Evolutionary conservation across 2,113 vertebrate species (phyloP), one percentile per base, ranked within the genome.

Genomic region (Cyanoliseus patagonus): DNA sequence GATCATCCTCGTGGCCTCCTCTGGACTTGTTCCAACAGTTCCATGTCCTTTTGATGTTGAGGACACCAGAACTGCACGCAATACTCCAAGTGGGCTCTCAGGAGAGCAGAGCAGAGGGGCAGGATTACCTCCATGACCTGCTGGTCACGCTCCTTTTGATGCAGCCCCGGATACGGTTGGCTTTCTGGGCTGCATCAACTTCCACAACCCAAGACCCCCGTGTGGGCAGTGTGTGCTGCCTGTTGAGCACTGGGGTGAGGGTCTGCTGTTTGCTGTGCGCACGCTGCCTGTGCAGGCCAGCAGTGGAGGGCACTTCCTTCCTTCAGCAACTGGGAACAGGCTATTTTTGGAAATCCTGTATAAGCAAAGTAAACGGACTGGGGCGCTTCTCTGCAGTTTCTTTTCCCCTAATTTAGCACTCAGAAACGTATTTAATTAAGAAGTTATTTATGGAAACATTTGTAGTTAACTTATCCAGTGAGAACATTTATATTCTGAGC

Each of bases 151-250:
- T 57, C 8, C 55, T 33, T 20, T 57, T 1, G 9, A 14, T 22
- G 55, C 55, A 57, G 55, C 55, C 55, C 31, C 9, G 55, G 55
- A 23, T 23, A n/a, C 9, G 1, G 55, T n/a, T 57, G 55, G 51
- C 18, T 22, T n/a, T n/a, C 33, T n/a, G 55, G 33, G 33, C 55
- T 59, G 55, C 46, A 28, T 15, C 27, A 49, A 24, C 14, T 46
- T 75, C 51, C 1, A 0, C 55, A 44, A 30, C 35, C 37, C 33
- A 37, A 42, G 55, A 23, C 8, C 63, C 51, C 33, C 39, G 12
- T 0, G 0, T 13, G 46, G 61, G 49, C 69, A 61, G 46, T 20
- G 16, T 28, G 14, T 42, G 5, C 33, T n/a, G 49, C 4, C 25
- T 46, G 8, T 15, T 79, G 61, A 57, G 28, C 17, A 2, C 22